Conservation (phyloP, 2,113 vertebrate genomes). For the Macrotis lagotis region DNA sequence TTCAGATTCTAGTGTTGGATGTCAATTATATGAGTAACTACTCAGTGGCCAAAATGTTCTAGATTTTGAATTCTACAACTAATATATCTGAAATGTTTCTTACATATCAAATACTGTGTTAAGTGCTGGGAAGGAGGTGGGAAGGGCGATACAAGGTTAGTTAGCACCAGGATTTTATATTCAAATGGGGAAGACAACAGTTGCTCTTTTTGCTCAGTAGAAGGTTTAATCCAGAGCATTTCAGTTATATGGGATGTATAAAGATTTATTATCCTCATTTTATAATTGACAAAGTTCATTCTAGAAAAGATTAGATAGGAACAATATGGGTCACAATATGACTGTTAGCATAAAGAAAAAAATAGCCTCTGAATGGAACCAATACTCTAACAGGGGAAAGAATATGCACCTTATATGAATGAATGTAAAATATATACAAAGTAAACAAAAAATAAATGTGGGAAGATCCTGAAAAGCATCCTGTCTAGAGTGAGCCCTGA, state of each 20-base stretch:
- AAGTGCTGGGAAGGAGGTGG: no score
- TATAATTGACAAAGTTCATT: not conserved
- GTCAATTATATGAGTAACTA: no score
- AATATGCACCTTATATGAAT: not conserved
- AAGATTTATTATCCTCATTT: not conserved
- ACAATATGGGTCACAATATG: not conserved
- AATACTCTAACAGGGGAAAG: not conserved
- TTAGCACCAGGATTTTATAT: not conserved
- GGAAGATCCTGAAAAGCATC: not conserved
- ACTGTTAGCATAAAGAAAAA: not conserved
- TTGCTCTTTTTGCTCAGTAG: not conserved
- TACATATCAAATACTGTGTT: not conserved
- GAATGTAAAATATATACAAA: not conserved
- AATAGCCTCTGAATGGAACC: not conserved
- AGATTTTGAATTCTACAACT: not conserved
- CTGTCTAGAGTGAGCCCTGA: no score
- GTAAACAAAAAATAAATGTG: no score
- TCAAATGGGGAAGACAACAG: not conserved
- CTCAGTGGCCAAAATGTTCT: not conserved
- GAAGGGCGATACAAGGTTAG: not conserved
- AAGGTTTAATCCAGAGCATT: not conserved
- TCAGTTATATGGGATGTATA: not conserved
- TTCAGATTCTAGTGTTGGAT: no score
- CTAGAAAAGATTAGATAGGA: not conserved
- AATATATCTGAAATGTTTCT: not conserved